These are phyloP conservation scores for Phycodurus eques DNA, from an alignment of 2,113 vertebrate genomes.

Conservation along the genomic window DNA sequence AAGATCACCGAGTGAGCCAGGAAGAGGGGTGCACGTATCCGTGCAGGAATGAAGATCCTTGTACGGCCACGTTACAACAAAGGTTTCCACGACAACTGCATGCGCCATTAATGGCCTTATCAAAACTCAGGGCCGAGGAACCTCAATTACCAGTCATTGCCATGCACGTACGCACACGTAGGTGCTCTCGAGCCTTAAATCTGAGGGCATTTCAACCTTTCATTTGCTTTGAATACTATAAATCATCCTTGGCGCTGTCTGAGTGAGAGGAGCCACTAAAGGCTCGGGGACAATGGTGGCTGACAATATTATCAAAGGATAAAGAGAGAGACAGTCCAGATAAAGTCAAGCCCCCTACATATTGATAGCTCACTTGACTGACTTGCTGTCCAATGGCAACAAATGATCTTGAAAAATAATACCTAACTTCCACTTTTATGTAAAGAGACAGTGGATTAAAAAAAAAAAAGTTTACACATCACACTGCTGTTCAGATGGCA, in stretches of 20 bases:
- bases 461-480: no score
- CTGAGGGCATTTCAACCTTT: slow-evolving; percentile 41
- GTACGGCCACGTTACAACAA: slow-evolving; percentile 58
- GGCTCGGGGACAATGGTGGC: slow-evolving; percentile 1
- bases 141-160: slow-evolving; percentile 45
- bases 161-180: slow-evolving; percentile 19
- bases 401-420: not conserved
- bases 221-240: slow-evolving; percentile 32
- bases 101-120: slow-evolving; percentile 58
- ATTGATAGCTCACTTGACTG: slow-evolving; percentile 4
- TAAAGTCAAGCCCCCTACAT: not conserved
- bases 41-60: slow-evolving; percentile 57
- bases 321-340: slow-evolving; percentile 3
- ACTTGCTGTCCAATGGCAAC: not conserved
- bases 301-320: slow-evolving; percentile 6
- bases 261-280: slow-evolving; percentile 32
- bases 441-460: not conserved
- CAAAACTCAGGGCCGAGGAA: slow-evolving; percentile 55
- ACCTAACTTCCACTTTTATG: not conserved
- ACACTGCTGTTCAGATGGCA: no score
- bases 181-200: slow-evolving; percentile 36
- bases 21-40: slow-evolving; percentile 7
- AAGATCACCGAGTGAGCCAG: slow-evolving; percentile 6
- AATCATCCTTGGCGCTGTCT: slow-evolving; percentile 31
- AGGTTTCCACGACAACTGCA: slow-evolving; percentile 70